phyloP scores from a whole-genome alignment of 1,140 invertebrate species.

The Acromyrmex echinatior region DNA sequence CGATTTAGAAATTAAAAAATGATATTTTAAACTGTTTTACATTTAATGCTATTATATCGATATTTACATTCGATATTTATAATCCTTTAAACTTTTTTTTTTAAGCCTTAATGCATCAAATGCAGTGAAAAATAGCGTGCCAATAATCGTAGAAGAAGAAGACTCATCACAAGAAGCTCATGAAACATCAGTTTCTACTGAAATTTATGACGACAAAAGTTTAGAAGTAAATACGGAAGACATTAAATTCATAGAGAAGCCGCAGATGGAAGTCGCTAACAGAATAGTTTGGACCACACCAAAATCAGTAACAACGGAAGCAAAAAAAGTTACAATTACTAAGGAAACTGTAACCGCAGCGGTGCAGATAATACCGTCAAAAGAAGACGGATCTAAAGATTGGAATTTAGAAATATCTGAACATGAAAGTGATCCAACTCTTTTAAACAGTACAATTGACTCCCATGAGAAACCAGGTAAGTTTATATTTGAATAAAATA shows the following conservation, averaged over 20 bases:
- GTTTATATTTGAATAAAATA: background rate
- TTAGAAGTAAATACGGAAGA: conserved; percentile 69
- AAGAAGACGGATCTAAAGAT: background rate
- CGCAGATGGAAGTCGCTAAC: conserved; percentile 69
- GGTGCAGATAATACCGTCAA: background rate
- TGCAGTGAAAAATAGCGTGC: conserved; percentile 44
- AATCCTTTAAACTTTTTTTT: background rate
- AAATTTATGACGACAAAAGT: conserved; percentile 73
- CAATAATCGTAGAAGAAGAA: conserved; percentile 57
- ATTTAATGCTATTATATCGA: background rate
- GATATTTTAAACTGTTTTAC: background rate
- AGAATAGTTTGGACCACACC: conserved; percentile 81
- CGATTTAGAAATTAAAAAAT: background rate
- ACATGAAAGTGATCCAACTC: conserved; percentile 22
- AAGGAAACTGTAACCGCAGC: conserved; percentile 52
- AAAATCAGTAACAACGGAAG: conserved; percentile 16
- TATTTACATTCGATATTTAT: background rate
- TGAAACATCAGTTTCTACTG: conserved; percentile 76
- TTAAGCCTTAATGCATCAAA: conserved; percentile 7
- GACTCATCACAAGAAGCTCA: conserved; percentile 72
- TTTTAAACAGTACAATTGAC: conserved; percentile 10
- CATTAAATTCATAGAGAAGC: conserved; percentile 59
- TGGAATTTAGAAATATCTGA: conserved; percentile 29
- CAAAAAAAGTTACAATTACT: background rate
- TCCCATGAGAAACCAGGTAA: conserved; percentile 42